Percentiles rank a stretch among this genome's conserved stretches.
phyloP scores from a whole-genome alignment of 1,140 invertebrate genomes.

The Drepana arcuata region DNA sequence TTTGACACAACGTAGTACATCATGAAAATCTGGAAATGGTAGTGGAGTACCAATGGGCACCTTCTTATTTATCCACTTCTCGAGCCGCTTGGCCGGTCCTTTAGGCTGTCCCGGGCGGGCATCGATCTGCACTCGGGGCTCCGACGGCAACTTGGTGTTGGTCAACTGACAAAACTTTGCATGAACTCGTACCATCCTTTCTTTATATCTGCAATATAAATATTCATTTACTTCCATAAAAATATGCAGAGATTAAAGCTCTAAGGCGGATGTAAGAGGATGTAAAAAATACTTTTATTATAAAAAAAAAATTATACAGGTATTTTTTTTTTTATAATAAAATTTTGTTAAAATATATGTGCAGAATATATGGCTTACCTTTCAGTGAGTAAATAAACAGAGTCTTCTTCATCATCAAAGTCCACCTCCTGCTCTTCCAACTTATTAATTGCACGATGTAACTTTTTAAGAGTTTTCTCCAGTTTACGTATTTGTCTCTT shows the following conservation, averaged over 20 bases:
- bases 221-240: too few species aligned
- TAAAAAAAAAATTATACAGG: too few species aligned
- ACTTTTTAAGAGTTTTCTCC: slow-evolving; percentile 59
- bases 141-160: slow-evolving; percentile 58
- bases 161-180: slow-evolving; percentile 58
- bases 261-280: too few species aligned
- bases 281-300: too few species aligned
- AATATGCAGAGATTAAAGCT: too few species aligned
- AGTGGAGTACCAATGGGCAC: slow-evolving; percentile 50
- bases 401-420: slow-evolving; percentile 63
- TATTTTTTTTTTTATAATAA: too few species aligned
- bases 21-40: slow-evolving; percentile 60
- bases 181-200: slow-evolving; percentile 48
- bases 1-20: slow-evolving; percentile 49
- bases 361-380: too few species aligned
- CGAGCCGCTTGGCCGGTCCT: slow-evolving; percentile 41
- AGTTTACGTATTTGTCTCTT: slow-evolving; percentile 52
- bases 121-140: slow-evolving; percentile 48
- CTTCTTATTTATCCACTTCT: slow-evolving; percentile 57
- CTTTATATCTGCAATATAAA: slow-evolving; percentile 45
- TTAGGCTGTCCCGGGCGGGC: slow-evolving; percentile 32
- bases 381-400: slow-evolving; percentile 58
- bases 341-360: too few species aligned
- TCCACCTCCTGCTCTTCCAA: slow-evolving; percentile 60
- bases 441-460: slow-evolving; percentile 59